Percentiles rank a stretch among this genome's conserved stretches.
These are phyloP conservation scores for Chaenocephalus aceratus DNA, from an alignment of 2,113 vertebrate species.

Conservation along the genomic window DNA sequence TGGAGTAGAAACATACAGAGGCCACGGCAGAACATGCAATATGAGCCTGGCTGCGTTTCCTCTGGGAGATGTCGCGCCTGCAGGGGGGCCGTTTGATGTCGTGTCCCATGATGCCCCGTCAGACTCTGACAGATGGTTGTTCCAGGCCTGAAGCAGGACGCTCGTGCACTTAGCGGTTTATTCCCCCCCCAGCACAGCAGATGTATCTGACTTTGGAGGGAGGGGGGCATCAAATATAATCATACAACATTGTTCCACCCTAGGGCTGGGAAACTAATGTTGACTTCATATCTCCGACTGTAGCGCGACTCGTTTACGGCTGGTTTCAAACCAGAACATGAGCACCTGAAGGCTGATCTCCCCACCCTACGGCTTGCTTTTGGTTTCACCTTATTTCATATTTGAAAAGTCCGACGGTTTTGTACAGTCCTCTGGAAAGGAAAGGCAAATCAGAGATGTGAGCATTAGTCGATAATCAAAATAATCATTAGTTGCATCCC, in stretches of 20 bases:
- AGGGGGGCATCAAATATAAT: background rate
- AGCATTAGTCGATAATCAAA: no score
- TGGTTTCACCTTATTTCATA: no score
- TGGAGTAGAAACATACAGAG: conserved; percentile 20
- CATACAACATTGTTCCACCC: conserved; percentile 8
- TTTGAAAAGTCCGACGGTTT: no score
- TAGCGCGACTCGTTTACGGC: background rate
- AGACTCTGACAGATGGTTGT: conserved; percentile 38
- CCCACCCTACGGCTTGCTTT: no score
- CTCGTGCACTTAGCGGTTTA: background rate
- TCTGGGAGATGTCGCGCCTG: conserved; percentile 31
- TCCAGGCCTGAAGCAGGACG: conserved; percentile 46
- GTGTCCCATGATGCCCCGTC: conserved; percentile 15
- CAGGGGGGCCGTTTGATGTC: conserved; percentile 45
- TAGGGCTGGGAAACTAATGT: background rate
- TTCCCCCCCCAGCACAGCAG: background rate
- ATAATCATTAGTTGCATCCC: no score
- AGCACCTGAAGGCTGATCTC: no score
- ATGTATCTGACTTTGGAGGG: conserved; percentile 4
- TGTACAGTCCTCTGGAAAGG: no score
- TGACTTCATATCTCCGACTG: background rate
- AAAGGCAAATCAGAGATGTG: no score
- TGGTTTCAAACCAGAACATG: no score
- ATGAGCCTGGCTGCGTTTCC: conserved; percentile 46
- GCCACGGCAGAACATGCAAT: conserved; percentile 33